Conservation (phyloP, 2,888 invertebrate species). For the Fabriciana adippe region DNA sequence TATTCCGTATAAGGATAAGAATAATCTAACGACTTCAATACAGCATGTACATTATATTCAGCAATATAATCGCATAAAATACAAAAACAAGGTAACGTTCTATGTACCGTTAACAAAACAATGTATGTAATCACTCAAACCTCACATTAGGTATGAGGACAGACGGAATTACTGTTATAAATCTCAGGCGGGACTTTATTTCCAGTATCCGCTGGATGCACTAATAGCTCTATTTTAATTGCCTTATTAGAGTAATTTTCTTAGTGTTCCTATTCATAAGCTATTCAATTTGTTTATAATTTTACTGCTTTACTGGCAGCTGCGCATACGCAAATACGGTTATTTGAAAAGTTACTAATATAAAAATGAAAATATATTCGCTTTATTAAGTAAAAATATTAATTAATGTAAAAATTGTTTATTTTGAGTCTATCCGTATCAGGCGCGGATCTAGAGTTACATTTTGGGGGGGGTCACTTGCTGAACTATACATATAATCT, state of each 20-base stretch:
- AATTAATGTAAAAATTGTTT: no score
- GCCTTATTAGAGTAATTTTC: conserved; percentile 56
- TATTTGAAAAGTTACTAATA: background rate
- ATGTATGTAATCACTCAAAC: conserved; percentile 32
- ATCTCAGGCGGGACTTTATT: conserved; percentile 49
- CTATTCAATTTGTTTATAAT: conserved; percentile 20
- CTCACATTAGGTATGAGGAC: conserved; percentile 36
- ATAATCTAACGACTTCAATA: no score
- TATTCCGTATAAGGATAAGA: no score
- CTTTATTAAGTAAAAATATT: no score
- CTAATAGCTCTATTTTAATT: conserved; percentile 54
- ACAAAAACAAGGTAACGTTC: background rate
- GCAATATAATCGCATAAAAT: background rate
- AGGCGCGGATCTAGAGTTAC: no score
- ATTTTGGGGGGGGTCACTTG: no score
- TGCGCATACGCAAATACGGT: conserved; percentile 1
- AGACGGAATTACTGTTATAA: conserved; percentile 47
- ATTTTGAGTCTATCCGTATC: no score
- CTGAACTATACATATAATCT: no score
- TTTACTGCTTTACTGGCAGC: conserved; percentile 13
- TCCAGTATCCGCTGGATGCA: conserved; percentile 55
- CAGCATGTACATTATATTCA: background rate
- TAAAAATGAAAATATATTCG: no score
- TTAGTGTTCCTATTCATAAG: conserved; percentile 44
- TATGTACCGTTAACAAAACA: conserved; percentile 25